Percentiles rank a stretch among this genome's conserved stretches.
These are phyloP conservation scores for Bovichtus diacanthus DNA, from an alignment of 2,797 vertebrate genomes.

Conservation along the genomic window DNA sequence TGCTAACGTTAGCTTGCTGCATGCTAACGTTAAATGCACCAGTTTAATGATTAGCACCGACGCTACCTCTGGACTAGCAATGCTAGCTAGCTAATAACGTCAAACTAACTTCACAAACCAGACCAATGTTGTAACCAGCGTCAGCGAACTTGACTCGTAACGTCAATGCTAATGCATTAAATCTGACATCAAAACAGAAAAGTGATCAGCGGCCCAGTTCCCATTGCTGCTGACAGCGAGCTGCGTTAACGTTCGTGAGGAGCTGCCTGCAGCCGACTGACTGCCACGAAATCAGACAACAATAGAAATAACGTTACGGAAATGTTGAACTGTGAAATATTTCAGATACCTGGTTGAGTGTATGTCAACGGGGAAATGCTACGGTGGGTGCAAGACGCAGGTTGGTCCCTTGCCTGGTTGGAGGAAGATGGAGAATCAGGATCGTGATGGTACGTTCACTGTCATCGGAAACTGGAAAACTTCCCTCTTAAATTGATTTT, in stretches of 20 bases:
- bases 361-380: slow-evolving; percentile 7
- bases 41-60: slow-evolving; percentile 3
- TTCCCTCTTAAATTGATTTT: slow-evolving; percentile 21
- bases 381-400: slow-evolving; percentile 31
- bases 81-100: neutral
- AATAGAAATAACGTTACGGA: neutral
- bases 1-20: slow-evolving; percentile 46
- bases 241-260: neutral
- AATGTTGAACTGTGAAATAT: neutral
- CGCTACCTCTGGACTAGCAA: neutral
- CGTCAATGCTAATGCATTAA: neutral
- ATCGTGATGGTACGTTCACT: slow-evolving; percentile 32
- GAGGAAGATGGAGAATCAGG: slow-evolving; percentile 79
- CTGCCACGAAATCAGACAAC: neutral
- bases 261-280: neutral
- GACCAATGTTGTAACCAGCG: accelerated
- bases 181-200: slow-evolving; percentile 15
- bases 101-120: neutral
- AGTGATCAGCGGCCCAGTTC: slow-evolving; percentile 62
- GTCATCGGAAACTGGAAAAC: neutral
- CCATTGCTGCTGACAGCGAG: slow-evolving; percentile 28
- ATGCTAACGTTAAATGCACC: slow-evolving; percentile 47
- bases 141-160: accelerated
- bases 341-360: slow-evolving; percentile 37
- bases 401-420: slow-evolving; percentile 50